Conservation (phyloP, 1,140 invertebrate species). For the Pygmarrhopalites habei region DNA sequence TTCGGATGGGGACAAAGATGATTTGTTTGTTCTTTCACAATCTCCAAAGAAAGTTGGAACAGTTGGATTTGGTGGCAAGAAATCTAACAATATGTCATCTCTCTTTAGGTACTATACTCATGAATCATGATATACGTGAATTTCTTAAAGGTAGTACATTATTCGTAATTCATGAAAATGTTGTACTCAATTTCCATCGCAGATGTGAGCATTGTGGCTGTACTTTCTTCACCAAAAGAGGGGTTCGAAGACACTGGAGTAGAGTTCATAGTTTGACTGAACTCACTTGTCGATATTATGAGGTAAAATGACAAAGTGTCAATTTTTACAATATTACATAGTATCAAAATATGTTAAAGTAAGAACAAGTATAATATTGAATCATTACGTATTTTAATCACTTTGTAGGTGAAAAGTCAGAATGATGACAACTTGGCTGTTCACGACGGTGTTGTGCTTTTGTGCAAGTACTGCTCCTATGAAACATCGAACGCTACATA, state of each 20-base stretch:
- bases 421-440: conserved; percentile 9
- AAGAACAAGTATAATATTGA: too few species aligned
- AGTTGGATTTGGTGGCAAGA: too few species aligned
- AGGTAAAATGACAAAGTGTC: conserved; percentile 7
- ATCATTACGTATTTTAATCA: too few species aligned
- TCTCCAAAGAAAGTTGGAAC: not conserved
- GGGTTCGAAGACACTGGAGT: conserved; percentile 19
- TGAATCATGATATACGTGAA: too few species aligned
- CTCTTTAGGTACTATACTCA: too few species aligned
- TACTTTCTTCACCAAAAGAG: conserved; percentile 13
- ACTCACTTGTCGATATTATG: conserved; percentile 14
- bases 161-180: too few species aligned
- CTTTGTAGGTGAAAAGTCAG: too few species aligned
- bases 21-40: not conserved
- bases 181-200: too few species aligned
- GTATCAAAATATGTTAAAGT: too few species aligned
- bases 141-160: too few species aligned
- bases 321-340: too few species aligned
- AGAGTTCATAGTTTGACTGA: conserved; percentile 9
- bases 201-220: conserved; percentile 19
- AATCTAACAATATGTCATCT: too few species aligned
- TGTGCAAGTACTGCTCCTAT: conserved; percentile 16
- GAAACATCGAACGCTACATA: conserved; percentile 6
- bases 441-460: not conserved
- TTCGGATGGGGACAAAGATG: not conserved